These are phyloP conservation scores for Lathamus discolor DNA, from an alignment of 2,113 vertebrate genomes.

Conservation along the genomic window DNA sequence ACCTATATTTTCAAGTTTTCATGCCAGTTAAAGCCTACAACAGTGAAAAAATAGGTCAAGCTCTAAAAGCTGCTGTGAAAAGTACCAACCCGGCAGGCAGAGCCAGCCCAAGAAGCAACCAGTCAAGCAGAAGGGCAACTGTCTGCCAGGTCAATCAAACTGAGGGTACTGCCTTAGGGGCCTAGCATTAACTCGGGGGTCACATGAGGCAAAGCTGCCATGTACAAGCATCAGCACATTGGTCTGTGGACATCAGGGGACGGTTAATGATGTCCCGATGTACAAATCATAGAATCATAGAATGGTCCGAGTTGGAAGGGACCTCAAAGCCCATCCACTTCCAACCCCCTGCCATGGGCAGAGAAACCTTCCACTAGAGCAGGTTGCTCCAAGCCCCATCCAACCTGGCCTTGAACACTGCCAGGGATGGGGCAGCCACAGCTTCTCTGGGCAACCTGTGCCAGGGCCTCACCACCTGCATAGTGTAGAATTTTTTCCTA, in stretches of 20 bases:
- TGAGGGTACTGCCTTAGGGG: neutral
- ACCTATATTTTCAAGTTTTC: neutral
- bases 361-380: neutral
- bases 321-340: neutral
- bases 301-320: too few relatives aligned
- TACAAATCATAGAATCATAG: neutral
- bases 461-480: neutral
- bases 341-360: neutral
- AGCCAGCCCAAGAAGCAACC: neutral
- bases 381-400: neutral
- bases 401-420: neutral
- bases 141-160: neutral
- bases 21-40: neutral
- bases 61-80: neutral
- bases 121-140: neutral
- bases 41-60: slow-evolving; percentile 36
- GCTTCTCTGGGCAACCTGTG: neutral
- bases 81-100: neutral
- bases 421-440: neutral
- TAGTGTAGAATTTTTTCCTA: neutral
- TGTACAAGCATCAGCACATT: neutral
- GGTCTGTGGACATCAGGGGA: neutral
- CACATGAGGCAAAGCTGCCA: neutral
- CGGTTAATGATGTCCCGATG: neutral
- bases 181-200: fast-evolving